Conservation (phyloP, 2,113 vertebrate species). For the Fregetta grallaria region DNA sequence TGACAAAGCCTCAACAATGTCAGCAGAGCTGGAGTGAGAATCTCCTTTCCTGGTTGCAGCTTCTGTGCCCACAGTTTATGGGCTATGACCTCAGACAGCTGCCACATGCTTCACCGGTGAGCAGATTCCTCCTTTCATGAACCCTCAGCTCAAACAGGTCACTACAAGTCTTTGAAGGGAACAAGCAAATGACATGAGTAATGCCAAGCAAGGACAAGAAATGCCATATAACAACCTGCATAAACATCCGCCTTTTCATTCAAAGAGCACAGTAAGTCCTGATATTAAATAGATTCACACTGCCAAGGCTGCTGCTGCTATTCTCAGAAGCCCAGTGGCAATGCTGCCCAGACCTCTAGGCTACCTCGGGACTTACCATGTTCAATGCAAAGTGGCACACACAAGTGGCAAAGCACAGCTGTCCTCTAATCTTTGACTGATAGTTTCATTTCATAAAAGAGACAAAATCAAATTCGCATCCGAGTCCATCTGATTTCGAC, state of each 20-base stretch:
- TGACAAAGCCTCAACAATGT: fast-evolving
- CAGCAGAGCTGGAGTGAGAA: neutral
- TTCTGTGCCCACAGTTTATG: fast-evolving
- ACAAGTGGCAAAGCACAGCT: neutral
- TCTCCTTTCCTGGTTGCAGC: neutral
- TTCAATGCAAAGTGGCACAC: neutral
- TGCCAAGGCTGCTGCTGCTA: neutral
- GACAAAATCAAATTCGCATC: neutral
- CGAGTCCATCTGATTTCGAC: neutral
- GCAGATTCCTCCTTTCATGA: neutral
- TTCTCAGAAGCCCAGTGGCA: neutral
- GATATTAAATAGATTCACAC: neutral
- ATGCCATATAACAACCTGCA: neutral
- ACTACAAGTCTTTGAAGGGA: neutral
- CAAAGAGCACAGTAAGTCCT: neutral
- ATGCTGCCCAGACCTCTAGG: neutral
- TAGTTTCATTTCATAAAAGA: neutral
- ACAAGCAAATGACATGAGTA: neutral
- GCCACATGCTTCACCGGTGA: neutral
- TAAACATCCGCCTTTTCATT: neutral
- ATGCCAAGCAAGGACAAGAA: neutral
- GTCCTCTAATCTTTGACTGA: neutral
- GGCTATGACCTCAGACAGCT: neutral
- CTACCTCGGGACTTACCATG: neutral
- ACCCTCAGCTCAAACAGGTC: neutral